Conservation (phyloP, 2,888 invertebrate species). For the Antitype chi region DNA sequence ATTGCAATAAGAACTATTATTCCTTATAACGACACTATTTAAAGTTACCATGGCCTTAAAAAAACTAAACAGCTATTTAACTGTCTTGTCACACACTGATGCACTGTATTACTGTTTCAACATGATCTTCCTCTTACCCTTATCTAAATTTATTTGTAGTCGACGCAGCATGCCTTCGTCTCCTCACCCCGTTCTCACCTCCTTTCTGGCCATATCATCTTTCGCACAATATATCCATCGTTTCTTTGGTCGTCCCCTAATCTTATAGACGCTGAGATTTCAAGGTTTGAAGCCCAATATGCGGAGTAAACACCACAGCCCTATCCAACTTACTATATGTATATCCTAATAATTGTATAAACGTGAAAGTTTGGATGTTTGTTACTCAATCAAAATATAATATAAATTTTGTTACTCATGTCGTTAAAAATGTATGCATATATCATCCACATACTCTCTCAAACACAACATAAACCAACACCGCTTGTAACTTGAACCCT, state of each 20-base stretch:
- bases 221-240: not conserved
- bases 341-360: too few relatives aligned
- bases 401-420: not conserved
- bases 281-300: not conserved
- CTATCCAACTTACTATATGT: too few relatives aligned
- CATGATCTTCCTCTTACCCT: not conserved
- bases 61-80: not conserved
- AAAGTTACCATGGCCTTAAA: too few relatives aligned
- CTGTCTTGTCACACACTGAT: not conserved
- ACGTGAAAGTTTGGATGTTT: too few relatives aligned
- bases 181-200: not conserved
- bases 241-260: not conserved
- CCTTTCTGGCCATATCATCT: not conserved
- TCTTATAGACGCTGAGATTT: too few relatives aligned
- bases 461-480: slow-evolving; percentile 29
- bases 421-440: not conserved
- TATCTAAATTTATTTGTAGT: not conserved
- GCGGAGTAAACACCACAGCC: not conserved
- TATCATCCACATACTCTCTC: not conserved
- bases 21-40: too few relatives aligned
- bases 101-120: not conserved
- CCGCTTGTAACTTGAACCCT: slow-evolving; percentile 42
- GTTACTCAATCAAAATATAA: too few relatives aligned
- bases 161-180: not conserved
- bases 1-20: too few relatives aligned